Evolutionary conservation across 2,797 vertebrate species (phyloP).

Genomic region (Lithobates sylvaticus): DNA sequence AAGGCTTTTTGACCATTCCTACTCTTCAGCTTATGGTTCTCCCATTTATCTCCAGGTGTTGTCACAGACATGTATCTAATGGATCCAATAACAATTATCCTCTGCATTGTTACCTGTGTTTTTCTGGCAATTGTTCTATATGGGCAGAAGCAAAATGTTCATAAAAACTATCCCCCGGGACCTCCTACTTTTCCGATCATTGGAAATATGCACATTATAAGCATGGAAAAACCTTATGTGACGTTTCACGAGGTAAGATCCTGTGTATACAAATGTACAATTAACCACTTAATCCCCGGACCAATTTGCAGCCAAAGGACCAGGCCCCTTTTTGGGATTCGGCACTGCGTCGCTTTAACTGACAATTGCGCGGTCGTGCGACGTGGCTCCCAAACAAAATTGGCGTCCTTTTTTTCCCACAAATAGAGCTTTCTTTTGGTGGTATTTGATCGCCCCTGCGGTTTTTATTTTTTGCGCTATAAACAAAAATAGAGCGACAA

Average conservation of each 20-base stretch:
- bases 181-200: constrained; percentile 68
- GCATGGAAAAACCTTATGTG: constrained; percentile 69
- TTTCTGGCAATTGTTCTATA: constrained; percentile 5
- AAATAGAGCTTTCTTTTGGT: no score
- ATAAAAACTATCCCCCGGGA: constrained; percentile 67
- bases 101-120: constrained; percentile 1
- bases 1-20: not conserved
- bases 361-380: no score
- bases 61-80: not conserved
- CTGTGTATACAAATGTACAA: not conserved
- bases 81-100: constrained; percentile 31
- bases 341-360: no score
- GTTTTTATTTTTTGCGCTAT: no score
- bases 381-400: no score
- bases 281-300: no score
- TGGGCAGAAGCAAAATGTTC: not conserved
- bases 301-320: no score
- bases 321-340: no score
- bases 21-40: not conserved
- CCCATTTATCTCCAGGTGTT: not conserved
- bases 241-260: constrained; percentile 68
- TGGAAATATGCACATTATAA: constrained; percentile 69
- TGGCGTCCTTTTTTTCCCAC: no score
- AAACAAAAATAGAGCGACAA: no score
- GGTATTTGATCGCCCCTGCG: no score